Conservation (phyloP, 2,113 vertebrate species). For the Condylura cristata region DNA sequence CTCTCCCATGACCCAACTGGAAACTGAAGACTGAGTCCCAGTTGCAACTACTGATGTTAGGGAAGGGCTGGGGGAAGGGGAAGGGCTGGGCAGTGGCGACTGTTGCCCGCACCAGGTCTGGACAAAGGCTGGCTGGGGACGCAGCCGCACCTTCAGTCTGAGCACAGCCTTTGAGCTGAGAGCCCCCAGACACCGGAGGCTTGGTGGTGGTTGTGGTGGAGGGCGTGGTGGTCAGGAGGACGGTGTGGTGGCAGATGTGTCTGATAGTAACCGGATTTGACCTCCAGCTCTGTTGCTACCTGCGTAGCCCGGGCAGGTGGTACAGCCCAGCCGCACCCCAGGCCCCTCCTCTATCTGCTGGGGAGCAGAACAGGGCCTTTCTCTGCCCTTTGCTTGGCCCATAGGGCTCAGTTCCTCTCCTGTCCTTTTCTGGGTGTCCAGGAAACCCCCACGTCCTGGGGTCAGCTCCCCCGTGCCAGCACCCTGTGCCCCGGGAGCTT, state of each 20-base stretch:
- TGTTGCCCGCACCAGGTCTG: fast-evolving
- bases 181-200: background rate
- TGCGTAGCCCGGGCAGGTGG: background rate
- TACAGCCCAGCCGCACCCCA: background rate
- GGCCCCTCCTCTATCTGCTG: too few relatives aligned
- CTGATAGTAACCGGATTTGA: background rate
- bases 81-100: background rate
- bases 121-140: background rate
- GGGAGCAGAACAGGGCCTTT: too few relatives aligned
- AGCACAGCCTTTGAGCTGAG: background rate
- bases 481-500: background rate
- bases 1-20: background rate
- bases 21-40: background rate
- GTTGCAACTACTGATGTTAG: background rate
- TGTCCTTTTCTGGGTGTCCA: background rate
- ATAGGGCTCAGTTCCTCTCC: too few relatives aligned
- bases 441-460: fast-evolving
- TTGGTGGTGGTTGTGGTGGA: background rate
- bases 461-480: background rate
- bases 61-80: too few relatives aligned
- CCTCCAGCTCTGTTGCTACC: background rate
- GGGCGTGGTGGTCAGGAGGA: background rate
- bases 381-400: background rate
- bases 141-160: too few relatives aligned
- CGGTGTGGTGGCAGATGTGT: background rate